Base-by-base conservation (phyloP, 64 coral and sea anemone genomes). In the Hydrozoanthus tunicans region DNA sequence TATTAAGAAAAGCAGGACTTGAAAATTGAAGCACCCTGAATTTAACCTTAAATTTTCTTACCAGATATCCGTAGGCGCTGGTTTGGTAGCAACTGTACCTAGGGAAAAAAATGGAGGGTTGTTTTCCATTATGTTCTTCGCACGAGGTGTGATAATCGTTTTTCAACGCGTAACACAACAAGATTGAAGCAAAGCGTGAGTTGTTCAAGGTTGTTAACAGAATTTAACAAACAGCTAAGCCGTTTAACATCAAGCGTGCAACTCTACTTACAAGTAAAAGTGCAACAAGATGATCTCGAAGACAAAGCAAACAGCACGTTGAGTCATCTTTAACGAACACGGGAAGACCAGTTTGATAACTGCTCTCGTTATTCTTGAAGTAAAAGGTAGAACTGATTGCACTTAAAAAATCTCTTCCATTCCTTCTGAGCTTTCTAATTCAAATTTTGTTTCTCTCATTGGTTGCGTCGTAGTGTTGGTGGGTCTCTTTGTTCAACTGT, bases 241-340 rank as follows among this genome's bases (percentile, higher is more conserved):
- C 32, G 58, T 60, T 81, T 9, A 62, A 62, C 26, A 17, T 9
- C 12, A 32, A 53, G 59, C 32, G n/a, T 8, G 58, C 25, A 71
- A 51, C 12, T 59, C 55, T 88, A 88, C 84, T 88, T 74, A 88
- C 84, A 74, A 74, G 54, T 62, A 24, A 60, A 88, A 59, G 84
- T 58, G 70, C 56, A 88, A 74, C 10, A 88, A 74, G 25, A 88
- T 15, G 57, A 75, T 58, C 74, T 24, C 57, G 59, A 51, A 60
- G 84, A 57, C 20, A 74, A 58, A 12, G 59, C 84, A 73, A 75
- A 74, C 20, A 73, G 8, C 15, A 5, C 84, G 12, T 32, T 7
- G 24, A 43, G 53, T 58, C 84, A 88, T 88, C 51, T 86, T 75
- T 43, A 43, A 13, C 83, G 53, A 25, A 53, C 17, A 58, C 20